Evolutionary conservation across 2,888 invertebrate genomes (phyloP), one percentile per base, ranked within the genome.

Genomic region (Ophion ventricosus): DNA sequence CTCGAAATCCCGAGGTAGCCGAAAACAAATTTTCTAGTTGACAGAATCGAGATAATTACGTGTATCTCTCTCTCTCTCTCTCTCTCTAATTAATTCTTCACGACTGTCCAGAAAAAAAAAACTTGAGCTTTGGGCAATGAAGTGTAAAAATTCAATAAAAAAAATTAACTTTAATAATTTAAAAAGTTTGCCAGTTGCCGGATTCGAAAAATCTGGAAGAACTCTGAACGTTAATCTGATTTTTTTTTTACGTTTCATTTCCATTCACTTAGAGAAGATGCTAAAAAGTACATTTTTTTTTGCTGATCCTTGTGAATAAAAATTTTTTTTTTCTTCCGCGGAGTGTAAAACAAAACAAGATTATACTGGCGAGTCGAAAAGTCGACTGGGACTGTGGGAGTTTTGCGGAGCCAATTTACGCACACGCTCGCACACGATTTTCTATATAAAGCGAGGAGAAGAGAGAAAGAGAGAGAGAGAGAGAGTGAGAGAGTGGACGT

Each of bases 1-100:
- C 74, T 87, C 86, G 70, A 89, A 88, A 80, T 74, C 84, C 23
- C 80, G 88, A 90, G 92, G 92, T 92, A 91, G 77, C 90, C 88
- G 25, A 14, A 29, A 77, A 35, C 69, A 20, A 54, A n/a, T 35
- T 35, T 2, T 35, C 35, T 35, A 7, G 5, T 35, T 7, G 35
- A 35, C 35, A 35, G 8, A 35, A 35, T 5, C 35, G 0, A 8
- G 35, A 7, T 2, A 35, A 35, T 35, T 5, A 4, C 4, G 35
- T 1, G 35, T n/a, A n/a, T n/a, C n/a, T n/a, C n/a, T 26, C 57
- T 23, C 25, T 26, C 11, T 63, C 61, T 69, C 40, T 43, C 2
- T 11, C 56, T 61, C 11, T 7, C n/a, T 23, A n/a, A 3, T 25
- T 43, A 20, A 35, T 2, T 14, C 10, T 40, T 35, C 72, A 66